These are phyloP conservation scores for Takifugu bimaculatus DNA, from an alignment of 2,113 vertebrate genomes.

Conservation along the genomic window DNA sequence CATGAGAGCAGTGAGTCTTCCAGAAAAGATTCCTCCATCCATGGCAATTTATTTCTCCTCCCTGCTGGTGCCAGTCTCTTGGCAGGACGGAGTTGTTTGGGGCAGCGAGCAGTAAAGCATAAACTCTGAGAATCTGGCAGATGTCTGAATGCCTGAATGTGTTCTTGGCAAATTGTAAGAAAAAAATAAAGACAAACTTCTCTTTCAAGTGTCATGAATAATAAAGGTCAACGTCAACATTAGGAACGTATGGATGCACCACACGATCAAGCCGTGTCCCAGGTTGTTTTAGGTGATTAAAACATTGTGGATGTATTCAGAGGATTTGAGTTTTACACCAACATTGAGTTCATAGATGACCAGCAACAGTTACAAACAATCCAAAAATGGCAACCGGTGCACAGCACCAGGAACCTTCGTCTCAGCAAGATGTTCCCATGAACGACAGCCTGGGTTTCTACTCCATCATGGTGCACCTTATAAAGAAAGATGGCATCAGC, in stretches of 20 bases:
- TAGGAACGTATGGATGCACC: no score
- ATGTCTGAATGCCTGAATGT: not conserved
- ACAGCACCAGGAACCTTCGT: not conserved
- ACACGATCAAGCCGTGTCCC: no score
- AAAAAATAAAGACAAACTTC: no score
- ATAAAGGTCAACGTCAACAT: no score
- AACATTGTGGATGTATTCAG: not conserved
- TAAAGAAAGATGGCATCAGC: no score
- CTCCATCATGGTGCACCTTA: no score
- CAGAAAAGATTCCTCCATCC: not conserved
- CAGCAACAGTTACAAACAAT: not conserved
- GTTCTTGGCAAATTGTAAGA: no score
- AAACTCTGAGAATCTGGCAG: not conserved
- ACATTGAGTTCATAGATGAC: not conserved
- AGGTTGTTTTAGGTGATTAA: no score
- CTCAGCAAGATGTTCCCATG: not conserved
- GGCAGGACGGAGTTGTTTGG: not conserved
- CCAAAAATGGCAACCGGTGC: not conserved
- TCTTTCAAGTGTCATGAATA: no score
- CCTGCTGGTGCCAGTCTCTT: not conserved
- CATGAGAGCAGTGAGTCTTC: not conserved
- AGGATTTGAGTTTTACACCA: not conserved
- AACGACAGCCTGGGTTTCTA: no score
- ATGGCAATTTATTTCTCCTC: not conserved
- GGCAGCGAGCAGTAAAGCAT: not conserved